Base-by-base conservation (phyloP, 2,888 invertebrate species). In the Agrotis exclamationis region DNA sequence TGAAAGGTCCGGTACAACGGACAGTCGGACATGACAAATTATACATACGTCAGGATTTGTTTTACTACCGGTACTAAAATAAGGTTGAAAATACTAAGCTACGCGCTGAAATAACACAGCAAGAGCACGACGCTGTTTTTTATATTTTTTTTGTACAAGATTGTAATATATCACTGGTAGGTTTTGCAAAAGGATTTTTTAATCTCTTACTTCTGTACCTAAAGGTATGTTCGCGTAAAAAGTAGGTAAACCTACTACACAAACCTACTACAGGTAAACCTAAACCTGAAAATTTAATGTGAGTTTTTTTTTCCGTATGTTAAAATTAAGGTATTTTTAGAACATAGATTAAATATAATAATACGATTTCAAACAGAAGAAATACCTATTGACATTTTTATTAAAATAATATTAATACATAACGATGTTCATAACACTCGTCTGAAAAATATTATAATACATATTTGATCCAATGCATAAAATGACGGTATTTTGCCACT, bases 21-120 rank as follows among this genome's bases (percentile, higher is more conserved):
- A 76, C 63, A 45, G 44, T n/a, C 58, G 24, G 74, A 58, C 70
- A 58, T 76, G 75, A 70, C 58, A 70, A 75, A 75, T 75, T 75
- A 63, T 45, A 75, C 59, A 63, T 45, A 75, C 59, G 48, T 11
- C 45, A 70, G 58, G 44, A 50, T 63, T 59, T 63, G 24, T 70
- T 62, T 62, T 59, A 50, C 58, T n/a, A 66, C 63, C 14, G 16
- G 58, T 48, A 73, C n/a, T 13, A 66, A 76, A 72, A 72, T 57
- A 58, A 0, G 56, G 56, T n/a, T 33, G 14, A 33, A 56, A 56
- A 56, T 56, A n/a, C 20, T 20, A 47, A 59, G 48, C 13, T 22
- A 14, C 20, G 13, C 39, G 20, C 48, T 59, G 58, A 59, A 63
- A 75, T 45, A 70, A 70, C 51, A 50, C 28, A 44, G 28, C 58